Percentiles rank a stretch among this genome's conserved stretches.
Conservation (phyloP, 2,888 invertebrate species). For the Ochropleura plecta region DNA sequence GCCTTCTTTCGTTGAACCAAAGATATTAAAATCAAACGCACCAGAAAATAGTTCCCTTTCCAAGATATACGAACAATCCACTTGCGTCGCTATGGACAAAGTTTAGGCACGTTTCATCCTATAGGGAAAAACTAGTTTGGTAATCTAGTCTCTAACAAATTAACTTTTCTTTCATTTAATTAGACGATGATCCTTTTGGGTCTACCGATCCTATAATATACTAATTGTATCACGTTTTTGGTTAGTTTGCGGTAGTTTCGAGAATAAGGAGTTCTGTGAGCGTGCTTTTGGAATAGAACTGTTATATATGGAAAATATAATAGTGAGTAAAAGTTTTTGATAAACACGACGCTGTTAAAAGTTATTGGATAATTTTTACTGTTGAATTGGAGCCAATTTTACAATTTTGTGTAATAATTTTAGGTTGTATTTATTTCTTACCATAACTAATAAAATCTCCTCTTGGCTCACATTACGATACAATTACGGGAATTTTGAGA, state of each 20-base stretch:
- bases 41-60: neutral
- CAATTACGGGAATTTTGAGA: too few relatives aligned
- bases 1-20: too few relatives aligned
- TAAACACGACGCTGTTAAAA: neutral
- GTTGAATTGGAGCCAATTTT: neutral
- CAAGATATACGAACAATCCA: conserved; percentile 20
- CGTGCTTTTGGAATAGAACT: neutral
- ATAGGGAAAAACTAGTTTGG: conserved; percentile 46
- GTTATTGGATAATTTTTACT: neutral
- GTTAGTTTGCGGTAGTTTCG: conserved; percentile 13
- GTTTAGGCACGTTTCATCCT: conserved; percentile 47
- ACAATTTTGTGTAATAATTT: neutral
- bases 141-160: conserved; percentile 26
- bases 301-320: neutral
- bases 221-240: conserved; percentile 40
- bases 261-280: neutral
- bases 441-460: neutral
- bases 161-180: conserved; percentile 53
- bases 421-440: neutral
- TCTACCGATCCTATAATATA: conserved; percentile 17
- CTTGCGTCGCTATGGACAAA: conserved; percentile 30
- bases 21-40: neutral
- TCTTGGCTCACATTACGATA: neutral
- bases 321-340: neutral
- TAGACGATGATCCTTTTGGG: conserved; percentile 40